Conservation (phyloP, 1,140 invertebrate species). For the Plectrocnemia conspersa region DNA sequence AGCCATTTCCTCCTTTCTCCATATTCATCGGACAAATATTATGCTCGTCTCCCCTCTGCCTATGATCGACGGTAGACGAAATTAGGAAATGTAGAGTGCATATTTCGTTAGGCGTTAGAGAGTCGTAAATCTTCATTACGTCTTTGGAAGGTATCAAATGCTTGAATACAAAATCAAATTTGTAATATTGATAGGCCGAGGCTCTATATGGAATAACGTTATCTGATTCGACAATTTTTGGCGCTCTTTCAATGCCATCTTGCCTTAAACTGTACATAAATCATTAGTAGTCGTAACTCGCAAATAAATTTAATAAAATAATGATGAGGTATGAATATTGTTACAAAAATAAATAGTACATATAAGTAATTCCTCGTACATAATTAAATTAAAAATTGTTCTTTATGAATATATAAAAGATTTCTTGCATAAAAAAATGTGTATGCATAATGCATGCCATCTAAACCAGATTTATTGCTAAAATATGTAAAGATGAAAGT, state of each 20-base stretch:
- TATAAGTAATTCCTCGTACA: no score
- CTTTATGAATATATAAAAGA: no score
- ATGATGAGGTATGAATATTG: no score
- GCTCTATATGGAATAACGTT: slow-evolving; percentile 55
- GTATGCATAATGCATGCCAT: no score
- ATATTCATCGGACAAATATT: slow-evolving; percentile 46
- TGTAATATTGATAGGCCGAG: slow-evolving; percentile 55
- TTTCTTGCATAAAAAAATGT: no score
- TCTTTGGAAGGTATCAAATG: slow-evolving; percentile 53
- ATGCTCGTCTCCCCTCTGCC: slow-evolving; percentile 51
- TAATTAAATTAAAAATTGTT: no score
- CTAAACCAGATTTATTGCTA: no score
- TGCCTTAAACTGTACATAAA: slow-evolving; percentile 59
- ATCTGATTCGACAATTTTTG: slow-evolving; percentile 44
- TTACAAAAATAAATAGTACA: no score
- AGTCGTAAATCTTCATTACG: slow-evolving; percentile 44
- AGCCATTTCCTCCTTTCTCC: slow-evolving; percentile 24
- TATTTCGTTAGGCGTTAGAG: slow-evolving; percentile 49
- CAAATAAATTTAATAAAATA: no score
- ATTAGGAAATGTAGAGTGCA: slow-evolving; percentile 57
- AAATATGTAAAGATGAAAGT: no score
- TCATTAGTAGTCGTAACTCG: no score
- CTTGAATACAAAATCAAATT: slow-evolving; percentile 56
- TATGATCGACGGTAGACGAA: slow-evolving; percentile 54
- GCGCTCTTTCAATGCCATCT: slow-evolving; percentile 57